Percentiles rank a stretch among this genome's conserved stretches.
These are phyloP conservation scores for Anguilla megastoma DNA, from an alignment of 2,797 vertebrate genomes.

Conservation along the genomic window DNA sequence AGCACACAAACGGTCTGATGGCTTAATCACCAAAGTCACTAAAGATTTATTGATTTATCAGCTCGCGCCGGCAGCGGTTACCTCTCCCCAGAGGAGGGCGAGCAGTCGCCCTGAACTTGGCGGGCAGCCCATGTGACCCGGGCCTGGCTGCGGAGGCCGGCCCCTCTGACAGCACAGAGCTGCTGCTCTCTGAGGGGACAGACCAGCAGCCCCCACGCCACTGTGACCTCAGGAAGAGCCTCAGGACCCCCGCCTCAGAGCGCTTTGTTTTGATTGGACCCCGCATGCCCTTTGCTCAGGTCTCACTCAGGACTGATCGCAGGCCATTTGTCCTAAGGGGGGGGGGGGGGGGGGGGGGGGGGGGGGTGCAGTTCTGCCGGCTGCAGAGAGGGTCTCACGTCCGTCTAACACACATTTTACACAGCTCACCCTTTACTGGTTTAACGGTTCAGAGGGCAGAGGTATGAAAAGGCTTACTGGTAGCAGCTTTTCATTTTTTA, in stretches of 20 bases:
- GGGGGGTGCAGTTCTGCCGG: background rate
- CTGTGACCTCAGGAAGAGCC: background rate
- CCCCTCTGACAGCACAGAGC: slow-evolving; percentile 29
- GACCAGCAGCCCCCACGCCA: background rate
- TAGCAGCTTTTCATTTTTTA: background rate
- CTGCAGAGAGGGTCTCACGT: slow-evolving; percentile 20
- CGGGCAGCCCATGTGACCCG: slow-evolving; percentile 74
- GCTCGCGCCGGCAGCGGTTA: slow-evolving; percentile 81
- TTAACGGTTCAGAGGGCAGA: background rate
- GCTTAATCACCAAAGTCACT: slow-evolving; percentile 92
- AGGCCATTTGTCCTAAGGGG: background rate
- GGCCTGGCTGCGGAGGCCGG: slow-evolving; percentile 50
- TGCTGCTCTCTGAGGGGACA: background rate
- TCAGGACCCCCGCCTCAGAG: background rate
- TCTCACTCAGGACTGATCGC: background rate
- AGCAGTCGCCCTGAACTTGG: slow-evolving; percentile 83
- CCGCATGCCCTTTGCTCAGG: background rate
- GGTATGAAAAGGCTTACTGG: background rate
- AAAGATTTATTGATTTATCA: slow-evolving; percentile 99
- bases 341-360: background rate
- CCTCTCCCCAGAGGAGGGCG: slow-evolving; percentile 78
- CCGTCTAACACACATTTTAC: slow-evolving; percentile 19
- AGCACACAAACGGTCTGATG: slow-evolving; percentile 84
- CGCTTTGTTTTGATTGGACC: slow-evolving; percentile 4
- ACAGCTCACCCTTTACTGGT: background rate